A percentile compares a stretch with the other conserved stretches of the same genome.
phyloP scores from a whole-genome alignment of 2,797 vertebrate genomes.

The Arnoldichthys spilopterus region DNA sequence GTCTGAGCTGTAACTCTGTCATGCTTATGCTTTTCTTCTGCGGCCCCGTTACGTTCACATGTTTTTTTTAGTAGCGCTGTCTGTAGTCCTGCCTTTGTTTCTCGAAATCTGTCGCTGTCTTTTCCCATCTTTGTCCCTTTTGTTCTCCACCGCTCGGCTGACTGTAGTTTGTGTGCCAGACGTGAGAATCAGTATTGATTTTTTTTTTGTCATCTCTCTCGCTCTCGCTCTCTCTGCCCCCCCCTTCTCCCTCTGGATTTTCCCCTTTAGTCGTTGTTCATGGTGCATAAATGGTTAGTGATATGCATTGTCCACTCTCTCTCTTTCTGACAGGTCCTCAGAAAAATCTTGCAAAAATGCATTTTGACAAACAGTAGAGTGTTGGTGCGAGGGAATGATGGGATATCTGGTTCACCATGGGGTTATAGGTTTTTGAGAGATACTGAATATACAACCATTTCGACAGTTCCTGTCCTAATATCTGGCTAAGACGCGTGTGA shows the following conservation, averaged over 20 bases:
- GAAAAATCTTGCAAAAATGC: too few relatives aligned
- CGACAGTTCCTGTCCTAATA: too few relatives aligned
- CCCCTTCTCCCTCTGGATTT: constrained; percentile 4
- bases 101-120: neutral
- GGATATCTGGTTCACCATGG: too few relatives aligned
- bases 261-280: constrained; percentile 31
- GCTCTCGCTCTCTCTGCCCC: constrained; percentile 1
- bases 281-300: constrained; percentile 38
- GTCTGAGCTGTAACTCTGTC: neutral
- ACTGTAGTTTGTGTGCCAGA: constrained; percentile 17
- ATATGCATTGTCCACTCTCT: constrained; percentile 4
- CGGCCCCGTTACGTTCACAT: neutral
- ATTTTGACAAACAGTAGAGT: neutral
- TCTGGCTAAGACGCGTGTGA: too few relatives aligned
- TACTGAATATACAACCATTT: too few relatives aligned
- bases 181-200: constrained; percentile 40
- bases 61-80: neutral
- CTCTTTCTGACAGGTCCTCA: neutral
- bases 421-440: too few relatives aligned
- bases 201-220: neutral
- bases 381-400: neutral
- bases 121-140: neutral
- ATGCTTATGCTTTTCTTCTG: neutral
- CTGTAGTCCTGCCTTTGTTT: neutral
- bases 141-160: constrained; percentile 28